A percentile compares a stretch with the other conserved stretches of the same genome.
phyloP scores from a whole-genome alignment of 2,797 vertebrate genomes.

The Simalia tracyae region DNA sequence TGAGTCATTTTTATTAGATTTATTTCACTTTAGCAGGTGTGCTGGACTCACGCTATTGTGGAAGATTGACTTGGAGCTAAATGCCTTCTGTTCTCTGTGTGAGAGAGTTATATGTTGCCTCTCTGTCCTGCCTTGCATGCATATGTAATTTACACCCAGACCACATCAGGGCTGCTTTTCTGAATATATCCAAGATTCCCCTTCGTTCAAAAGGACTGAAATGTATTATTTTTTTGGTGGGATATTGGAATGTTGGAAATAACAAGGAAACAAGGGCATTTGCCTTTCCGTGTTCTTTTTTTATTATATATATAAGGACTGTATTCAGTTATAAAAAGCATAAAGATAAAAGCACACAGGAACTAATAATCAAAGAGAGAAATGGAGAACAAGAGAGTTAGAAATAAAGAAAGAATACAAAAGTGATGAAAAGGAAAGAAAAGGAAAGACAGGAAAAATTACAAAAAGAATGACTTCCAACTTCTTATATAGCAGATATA shows the following conservation, averaged over 20 bases:
- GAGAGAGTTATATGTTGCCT: neutral
- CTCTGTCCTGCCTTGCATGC: neutral
- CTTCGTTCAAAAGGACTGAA: neutral
- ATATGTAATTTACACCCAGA: neutral
- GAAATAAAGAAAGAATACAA: no score
- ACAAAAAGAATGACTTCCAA: no score
- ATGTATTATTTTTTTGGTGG: neutral
- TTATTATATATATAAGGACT: neutral
- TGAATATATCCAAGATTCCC: neutral
- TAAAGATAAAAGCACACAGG: no score
- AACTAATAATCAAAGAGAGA: no score
- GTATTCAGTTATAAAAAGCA: no score
- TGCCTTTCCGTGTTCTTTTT: neutral
- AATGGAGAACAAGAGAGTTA: no score
- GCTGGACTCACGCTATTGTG: conserved; percentile 20
- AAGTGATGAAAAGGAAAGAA: no score
- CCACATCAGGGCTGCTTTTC: neutral
- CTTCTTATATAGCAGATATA: no score
- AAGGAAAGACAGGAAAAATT: no score
- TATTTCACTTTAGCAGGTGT: conserved; percentile 36
- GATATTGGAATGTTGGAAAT: neutral
- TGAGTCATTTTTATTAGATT: conserved; percentile 43
- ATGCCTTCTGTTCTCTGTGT: neutral
- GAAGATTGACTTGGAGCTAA: conserved; percentile 29
- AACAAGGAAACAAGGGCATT: neutral